phyloP scores from a whole-genome alignment of 2,888 invertebrate species.

The Lysandra coridon region DNA sequence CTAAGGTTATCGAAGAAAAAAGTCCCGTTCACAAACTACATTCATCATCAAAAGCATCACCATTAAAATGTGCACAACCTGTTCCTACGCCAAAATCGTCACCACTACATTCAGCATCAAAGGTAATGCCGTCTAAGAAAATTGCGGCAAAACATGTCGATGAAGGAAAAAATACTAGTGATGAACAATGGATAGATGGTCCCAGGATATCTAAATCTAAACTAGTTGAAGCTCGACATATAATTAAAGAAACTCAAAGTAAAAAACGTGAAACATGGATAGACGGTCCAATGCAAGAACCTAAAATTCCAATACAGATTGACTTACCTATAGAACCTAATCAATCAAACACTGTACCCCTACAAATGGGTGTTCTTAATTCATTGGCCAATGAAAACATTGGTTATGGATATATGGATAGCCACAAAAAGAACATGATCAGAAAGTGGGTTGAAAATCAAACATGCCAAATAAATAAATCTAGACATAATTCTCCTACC shows the following conservation, averaged over 20 bases:
- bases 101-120: constrained; percentile 73
- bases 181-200: constrained; percentile 98
- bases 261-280: constrained; percentile 96
- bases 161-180: constrained; percentile 80
- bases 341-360: constrained; percentile 72
- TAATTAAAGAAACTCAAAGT: constrained; percentile 87
- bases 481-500: constrained; percentile 79
- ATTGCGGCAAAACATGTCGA: constrained; percentile 67
- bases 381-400: constrained; percentile 73
- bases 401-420: constrained; percentile 95
- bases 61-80: constrained; percentile 66
- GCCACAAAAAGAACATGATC: constrained; percentile 95
- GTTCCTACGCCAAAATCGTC: constrained; percentile 78
- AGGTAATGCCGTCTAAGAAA: constrained; percentile 78
- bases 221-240: constrained; percentile 89
- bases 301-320: constrained; percentile 70
- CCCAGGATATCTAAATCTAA: constrained; percentile 93
- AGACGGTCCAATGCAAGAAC: constrained; percentile 92
- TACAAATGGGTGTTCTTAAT: constrained; percentile 68
- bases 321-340: constrained; percentile 78
- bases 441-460: constrained; percentile 96
- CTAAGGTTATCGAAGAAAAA: constrained; percentile 81
- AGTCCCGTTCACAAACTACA: constrained; percentile 82
- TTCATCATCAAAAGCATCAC: constrained; percentile 81
- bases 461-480: constrained; percentile 88